Base-by-base conservation (phyloP, 37 sponge, comb jelly and placozoan species). In the Beroe ovata region DNA sequence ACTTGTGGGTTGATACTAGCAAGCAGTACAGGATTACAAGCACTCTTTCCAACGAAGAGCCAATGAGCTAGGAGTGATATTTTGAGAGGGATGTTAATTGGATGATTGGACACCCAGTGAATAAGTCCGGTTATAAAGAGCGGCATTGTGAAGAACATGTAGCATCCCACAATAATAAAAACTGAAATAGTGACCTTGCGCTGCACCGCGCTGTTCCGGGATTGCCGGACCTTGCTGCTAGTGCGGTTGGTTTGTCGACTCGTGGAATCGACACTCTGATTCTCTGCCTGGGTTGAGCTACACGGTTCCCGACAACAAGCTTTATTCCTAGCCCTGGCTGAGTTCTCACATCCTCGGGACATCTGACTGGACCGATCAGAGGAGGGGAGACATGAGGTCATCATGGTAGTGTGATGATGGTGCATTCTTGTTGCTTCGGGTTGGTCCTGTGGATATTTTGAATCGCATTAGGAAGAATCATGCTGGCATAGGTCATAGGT, bases 41-140 rank as follows among this genome's bases (percentile, higher is more conserved):
- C 84, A 40, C 84, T 77, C 84, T 77, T 77, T 29, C 84, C 84
- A 21, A 77, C 25, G 41, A 77, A 77, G 26, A 77, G 84, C 84
- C 84, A 77, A 36, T 77, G 84, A 14, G 84, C 84, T 23, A 77
- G 18, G 4, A 77, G 84, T 3, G 42, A 30, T 1, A 37, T 1
- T 29, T 77, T 39, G 2, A 39, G 16, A 35, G 84, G 42, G n/a
- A 39, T 42, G 54, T 77, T 40, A 42, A 42, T 77, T n/a, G 84
- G 84, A 4, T 39, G 54, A 1, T 42, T 38, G 16, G 22, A 77
- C 4, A 77, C 33, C 84, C 84, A 77, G 3, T 42, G 42, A 2
- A 36, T 54, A 14, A 77, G 84, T 20, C 84, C 84, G 0, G 54
- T 77, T 6, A 77, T 36, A 25, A 77, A 77, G 38, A 77, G 47